Percentiles rank a stretch among this genome's conserved stretches.
Conservation (phyloP, 2,797 vertebrate genomes). For the Gobio occitaniae region DNA sequence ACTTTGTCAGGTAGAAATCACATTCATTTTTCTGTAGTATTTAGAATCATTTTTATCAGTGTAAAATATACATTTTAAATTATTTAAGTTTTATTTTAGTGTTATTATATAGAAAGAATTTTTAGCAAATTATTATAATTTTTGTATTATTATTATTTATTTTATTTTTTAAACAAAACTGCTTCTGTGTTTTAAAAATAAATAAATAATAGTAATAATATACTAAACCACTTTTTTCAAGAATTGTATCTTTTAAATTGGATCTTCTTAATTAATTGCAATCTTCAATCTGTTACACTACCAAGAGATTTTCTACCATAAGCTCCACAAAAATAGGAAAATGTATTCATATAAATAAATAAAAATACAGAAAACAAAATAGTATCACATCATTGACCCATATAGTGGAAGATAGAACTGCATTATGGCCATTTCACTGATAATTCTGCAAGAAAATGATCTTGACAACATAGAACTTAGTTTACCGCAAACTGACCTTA, state of each 20-base stretch:
- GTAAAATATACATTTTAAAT: too few relatives aligned
- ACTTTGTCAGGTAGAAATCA: too few relatives aligned
- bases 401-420: background rate
- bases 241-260: background rate
- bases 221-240: background rate
- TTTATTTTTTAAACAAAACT: background rate
- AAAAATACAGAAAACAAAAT: background rate
- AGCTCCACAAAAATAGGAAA: background rate
- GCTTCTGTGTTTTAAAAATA: background rate
- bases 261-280: background rate
- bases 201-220: background rate
- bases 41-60: too few relatives aligned
- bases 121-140: too few relatives aligned
- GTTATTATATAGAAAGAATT: too few relatives aligned
- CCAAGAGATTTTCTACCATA: background rate
- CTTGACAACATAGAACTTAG: background rate
- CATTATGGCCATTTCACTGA: background rate
- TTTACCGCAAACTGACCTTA: constrained; percentile 7
- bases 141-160: background rate
- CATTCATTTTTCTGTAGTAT: too few relatives aligned
- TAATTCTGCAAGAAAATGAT: background rate
- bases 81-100: too few relatives aligned
- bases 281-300: background rate
- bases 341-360: background rate
- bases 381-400: background rate